phyloP scores from a whole-genome alignment of 2,888 invertebrate species.

The Mesochorus sp. region DNA sequence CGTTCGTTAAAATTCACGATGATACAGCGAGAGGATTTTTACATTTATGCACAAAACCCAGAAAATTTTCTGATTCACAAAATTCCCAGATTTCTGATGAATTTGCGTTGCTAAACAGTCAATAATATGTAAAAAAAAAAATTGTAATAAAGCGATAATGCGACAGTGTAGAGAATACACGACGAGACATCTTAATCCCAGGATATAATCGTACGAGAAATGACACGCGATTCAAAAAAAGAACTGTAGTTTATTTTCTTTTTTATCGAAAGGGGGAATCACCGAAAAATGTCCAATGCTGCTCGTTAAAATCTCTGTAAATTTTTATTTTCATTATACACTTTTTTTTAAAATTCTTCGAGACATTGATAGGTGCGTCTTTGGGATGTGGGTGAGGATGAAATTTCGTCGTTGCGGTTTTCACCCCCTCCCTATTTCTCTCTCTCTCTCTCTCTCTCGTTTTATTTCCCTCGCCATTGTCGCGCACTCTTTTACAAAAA shows the following conservation, averaged over 20 bases:
- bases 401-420: slow-evolving; percentile 26
- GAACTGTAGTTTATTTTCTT: too few species aligned
- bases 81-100: not conserved
- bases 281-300: slow-evolving; percentile 17
- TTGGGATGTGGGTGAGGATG: slow-evolving; percentile 23
- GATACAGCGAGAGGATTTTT: slow-evolving; percentile 48
- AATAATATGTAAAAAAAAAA: not conserved
- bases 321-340: not conserved
- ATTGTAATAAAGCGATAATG: slow-evolving; percentile 19
- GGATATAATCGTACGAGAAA: slow-evolving; percentile 41
- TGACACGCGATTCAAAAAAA: slow-evolving; percentile 34
- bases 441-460: not conserved
- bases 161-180: slow-evolving; percentile 4
- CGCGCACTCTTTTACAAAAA: slow-evolving; percentile 30
- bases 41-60: not conserved
- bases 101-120: not conserved
- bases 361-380: too few species aligned
- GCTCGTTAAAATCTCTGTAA: slow-evolving; percentile 14
- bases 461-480: not conserved
- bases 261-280: slow-evolving; percentile 30
- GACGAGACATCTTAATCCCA: slow-evolving; percentile 53
- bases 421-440: not conserved
- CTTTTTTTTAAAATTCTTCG: slow-evolving; percentile 17
- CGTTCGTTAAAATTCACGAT: slow-evolving; percentile 47
- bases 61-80: slow-evolving; percentile 6